phyloP scores from a whole-genome alignment of 2,113 vertebrate species.

The Orycteropus afer region DNA sequence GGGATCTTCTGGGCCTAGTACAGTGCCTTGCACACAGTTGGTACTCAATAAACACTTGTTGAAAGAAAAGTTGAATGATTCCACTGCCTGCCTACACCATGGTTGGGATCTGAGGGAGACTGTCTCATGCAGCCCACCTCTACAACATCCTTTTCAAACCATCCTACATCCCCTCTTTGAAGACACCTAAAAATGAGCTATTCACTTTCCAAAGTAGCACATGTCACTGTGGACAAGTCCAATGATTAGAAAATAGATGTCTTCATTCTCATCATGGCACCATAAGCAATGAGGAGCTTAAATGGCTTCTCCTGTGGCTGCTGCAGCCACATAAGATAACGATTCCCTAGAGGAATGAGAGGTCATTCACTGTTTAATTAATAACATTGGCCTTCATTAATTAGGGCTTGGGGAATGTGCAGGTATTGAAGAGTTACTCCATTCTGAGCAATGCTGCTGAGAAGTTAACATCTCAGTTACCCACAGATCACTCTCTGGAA shows the following conservation, averaged over 20 bases:
- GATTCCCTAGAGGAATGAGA: neutral
- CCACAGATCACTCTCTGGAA: neutral
- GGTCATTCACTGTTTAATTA: neutral
- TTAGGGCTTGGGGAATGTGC: no score
- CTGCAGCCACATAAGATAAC: neutral
- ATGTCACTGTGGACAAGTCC: neutral
- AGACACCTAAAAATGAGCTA: neutral
- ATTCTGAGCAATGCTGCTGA: neutral
- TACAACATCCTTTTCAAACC: neutral
- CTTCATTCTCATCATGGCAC: fast-evolving
- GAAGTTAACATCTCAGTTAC: neutral
- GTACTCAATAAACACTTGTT: neutral
- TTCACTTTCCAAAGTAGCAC: neutral
- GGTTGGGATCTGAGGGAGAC: neutral
- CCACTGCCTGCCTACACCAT: no score
- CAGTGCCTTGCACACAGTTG: neutral
- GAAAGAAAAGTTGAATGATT: neutral
- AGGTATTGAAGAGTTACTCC: neutral
- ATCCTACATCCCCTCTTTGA: neutral
- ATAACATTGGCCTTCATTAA: neutral
- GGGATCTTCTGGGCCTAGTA: neutral
- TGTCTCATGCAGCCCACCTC: neutral
- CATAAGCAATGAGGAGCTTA: neutral
- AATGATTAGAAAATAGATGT: neutral
- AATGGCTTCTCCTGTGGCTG: neutral